Base-by-base conservation (phyloP, 2,888 invertebrate species). In the Polyommatus iphigenia region DNA sequence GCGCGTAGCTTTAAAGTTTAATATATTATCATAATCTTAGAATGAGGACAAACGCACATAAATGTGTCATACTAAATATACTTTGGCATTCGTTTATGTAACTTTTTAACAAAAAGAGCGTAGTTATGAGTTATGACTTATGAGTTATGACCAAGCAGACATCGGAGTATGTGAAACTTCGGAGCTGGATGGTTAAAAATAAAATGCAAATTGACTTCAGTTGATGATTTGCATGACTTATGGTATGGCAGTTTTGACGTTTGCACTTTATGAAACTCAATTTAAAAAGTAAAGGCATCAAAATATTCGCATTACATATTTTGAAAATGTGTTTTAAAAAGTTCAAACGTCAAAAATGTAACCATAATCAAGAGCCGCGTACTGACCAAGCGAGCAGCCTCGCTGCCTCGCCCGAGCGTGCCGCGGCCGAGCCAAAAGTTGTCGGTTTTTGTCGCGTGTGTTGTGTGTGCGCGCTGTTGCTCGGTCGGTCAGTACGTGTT, bases 21-120 rank as follows among this genome's bases (percentile, higher is more conserved):
- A 62, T 62, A 24, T 24, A 24, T 62, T 62, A 62, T 62, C 62
- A 62, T 62, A 62, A 62, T 62, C 20, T 20, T 59, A 62, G 24
- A 62, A 20, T 62, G 62, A 62, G 62, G 62, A 24, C 62, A 24
- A 62, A 62, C 20, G 62, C 13, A 24, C 4, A 13, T 13, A 24
- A 24, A 13, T 62, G 24, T 62, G 62, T 62, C 24, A 24, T 24
- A 24, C 62, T 62, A 62, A 62, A 62, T 24, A 62, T 24, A 62
- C 62, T 24, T 20, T 62, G 62, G 24, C 62, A 62, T 54, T 54
- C 4, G 54, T 54, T 54, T 54, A 54, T 5, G 5, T 54, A 18
- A 54, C 15, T 54, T 18, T 18, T 54, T 54, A 5, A 54, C 18
- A 18, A 54, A 54, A 50, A 54, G 54, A 18, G 18, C 10, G 50